These are phyloP conservation scores for Silurus glanis DNA, from an alignment of 2,113 vertebrate species.

Conservation along the genomic window DNA sequence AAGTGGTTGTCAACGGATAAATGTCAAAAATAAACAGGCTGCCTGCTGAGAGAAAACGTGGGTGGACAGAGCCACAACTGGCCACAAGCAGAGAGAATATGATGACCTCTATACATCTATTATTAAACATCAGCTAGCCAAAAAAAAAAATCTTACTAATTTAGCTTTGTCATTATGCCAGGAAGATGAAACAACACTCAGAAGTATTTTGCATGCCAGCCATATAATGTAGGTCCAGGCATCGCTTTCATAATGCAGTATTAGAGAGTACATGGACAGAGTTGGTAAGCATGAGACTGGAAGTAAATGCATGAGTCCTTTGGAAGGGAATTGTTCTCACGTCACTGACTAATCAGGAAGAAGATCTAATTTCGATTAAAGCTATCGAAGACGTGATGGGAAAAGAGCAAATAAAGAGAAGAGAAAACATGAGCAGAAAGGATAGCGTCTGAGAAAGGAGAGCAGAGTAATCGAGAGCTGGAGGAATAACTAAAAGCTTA, in stretches of 20 bases:
- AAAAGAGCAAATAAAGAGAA: background rate
- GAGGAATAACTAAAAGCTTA: constrained; percentile 5
- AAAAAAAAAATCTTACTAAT: constrained; percentile 9
- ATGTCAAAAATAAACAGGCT: constrained; percentile 34
- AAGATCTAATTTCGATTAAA: background rate
- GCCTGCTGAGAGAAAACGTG: background rate
- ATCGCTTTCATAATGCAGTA: background rate
- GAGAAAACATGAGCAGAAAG: background rate
- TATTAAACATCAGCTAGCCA: constrained; percentile 14
- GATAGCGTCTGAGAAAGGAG: background rate
- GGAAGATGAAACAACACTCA: background rate
- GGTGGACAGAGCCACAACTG: background rate
- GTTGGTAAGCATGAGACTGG: background rate
- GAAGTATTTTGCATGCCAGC: background rate
- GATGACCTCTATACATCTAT: constrained; percentile 17
- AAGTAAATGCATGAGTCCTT: background rate
- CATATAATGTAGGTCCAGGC: background rate
- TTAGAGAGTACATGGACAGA: background rate
- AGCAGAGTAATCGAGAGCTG: constrained; percentile 1
- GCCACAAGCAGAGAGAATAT: constrained; percentile 3
- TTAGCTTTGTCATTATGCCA: constrained; percentile 10
- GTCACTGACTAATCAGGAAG: constrained; percentile 14
- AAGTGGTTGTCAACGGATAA: constrained; percentile 32
- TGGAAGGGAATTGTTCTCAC: background rate
- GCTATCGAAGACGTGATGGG: background rate